Evolutionary conservation across 2,888 invertebrate species (phyloP).

Genomic region (Drosophila phalerata): DNA sequence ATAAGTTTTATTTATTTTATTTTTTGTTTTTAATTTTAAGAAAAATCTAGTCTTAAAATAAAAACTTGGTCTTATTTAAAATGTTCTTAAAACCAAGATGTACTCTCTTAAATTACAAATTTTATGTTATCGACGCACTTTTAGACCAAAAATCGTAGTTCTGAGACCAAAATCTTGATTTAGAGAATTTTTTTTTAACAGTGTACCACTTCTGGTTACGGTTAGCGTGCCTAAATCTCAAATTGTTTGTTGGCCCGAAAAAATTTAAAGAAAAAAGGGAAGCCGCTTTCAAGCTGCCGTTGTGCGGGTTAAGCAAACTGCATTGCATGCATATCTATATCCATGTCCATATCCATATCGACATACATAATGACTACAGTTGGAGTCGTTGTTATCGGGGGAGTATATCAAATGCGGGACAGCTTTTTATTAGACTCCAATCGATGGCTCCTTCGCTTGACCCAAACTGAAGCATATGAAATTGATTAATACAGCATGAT

Average conservation of each 20-base stretch:
- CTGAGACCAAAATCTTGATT: too few relatives aligned
- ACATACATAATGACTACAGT: slow-evolving; percentile 17
- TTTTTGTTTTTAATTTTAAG: too few relatives aligned
- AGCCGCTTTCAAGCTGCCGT: slow-evolving; percentile 57
- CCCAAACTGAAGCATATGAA: slow-evolving; percentile 61
- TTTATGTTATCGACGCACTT: too few relatives aligned
- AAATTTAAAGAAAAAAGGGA: slow-evolving; percentile 22
- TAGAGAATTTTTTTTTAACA: too few relatives aligned
- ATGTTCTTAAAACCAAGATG: too few relatives aligned
- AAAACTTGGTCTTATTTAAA: too few relatives aligned
- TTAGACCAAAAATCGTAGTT: too few relatives aligned
- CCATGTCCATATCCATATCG: slow-evolving; percentile 12
- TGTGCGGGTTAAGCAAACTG: slow-evolving; percentile 38
- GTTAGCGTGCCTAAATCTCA: slow-evolving; percentile 70
- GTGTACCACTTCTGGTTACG: slow-evolving; percentile 24
- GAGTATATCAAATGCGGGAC: slow-evolving; percentile 70
- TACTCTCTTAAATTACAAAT: too few relatives aligned
- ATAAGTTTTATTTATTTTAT: too few relatives aligned
- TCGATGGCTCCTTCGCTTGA: slow-evolving; percentile 27
- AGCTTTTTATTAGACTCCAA: slow-evolving; percentile 61
- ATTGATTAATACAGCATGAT: slow-evolving; percentile 78
- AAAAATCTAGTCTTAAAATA: too few relatives aligned
- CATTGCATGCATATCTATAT: slow-evolving; percentile 42
- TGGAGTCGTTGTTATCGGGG: slow-evolving; percentile 55
- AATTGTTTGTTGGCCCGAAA: slow-evolving; percentile 51